A percentile compares a stretch with the other conserved stretches of the same genome.
Evolutionary conservation across 2,888 invertebrate species (phyloP).

Genomic region (Cheilosia soror): DNA sequence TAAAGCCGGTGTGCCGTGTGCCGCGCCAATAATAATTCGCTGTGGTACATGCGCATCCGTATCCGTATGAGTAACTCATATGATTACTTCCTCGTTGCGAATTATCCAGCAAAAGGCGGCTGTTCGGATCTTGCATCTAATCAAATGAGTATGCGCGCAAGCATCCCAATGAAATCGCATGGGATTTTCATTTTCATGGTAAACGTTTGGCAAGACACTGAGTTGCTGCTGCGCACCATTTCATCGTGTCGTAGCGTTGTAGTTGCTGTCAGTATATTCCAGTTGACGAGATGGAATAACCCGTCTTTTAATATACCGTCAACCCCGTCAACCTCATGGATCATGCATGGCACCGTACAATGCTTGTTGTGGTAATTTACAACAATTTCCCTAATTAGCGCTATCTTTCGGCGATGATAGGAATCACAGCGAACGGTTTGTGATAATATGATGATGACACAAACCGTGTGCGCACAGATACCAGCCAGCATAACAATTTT

Average conservation of each 20-base stretch:
- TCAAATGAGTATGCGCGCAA: slow-evolving; percentile 25
- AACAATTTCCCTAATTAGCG: slow-evolving; percentile 71
- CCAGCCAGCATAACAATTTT: slow-evolving; percentile 32
- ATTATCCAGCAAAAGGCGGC: slow-evolving; percentile 31
- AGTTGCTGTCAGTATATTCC: neutral
- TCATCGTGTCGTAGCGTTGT: neutral
- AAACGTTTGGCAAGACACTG: neutral
- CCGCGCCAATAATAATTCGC: slow-evolving; percentile 14
- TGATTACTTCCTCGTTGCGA: slow-evolving; percentile 71
- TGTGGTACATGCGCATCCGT: slow-evolving; percentile 63
- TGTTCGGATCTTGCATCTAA: slow-evolving; percentile 38
- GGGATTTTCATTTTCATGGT: slow-evolving; percentile 42
- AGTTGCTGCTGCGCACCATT: neutral
- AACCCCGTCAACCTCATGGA: too few relatives aligned
- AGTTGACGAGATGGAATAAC: slow-evolving; percentile 58
- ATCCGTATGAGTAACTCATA: slow-evolving; percentile 58
- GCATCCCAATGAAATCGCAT: slow-evolving; percentile 43
- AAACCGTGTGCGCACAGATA: slow-evolving; percentile 36
- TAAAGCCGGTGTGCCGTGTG: slow-evolving; percentile 21
- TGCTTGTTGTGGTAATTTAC: slow-evolving; percentile 55
- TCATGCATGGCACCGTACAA: slow-evolving; percentile 3
- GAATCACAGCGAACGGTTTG: slow-evolving; percentile 36
- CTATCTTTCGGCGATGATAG: slow-evolving; percentile 56
- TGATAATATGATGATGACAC: slow-evolving; percentile 39
- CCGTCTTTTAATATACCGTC: slow-evolving; percentile 30